Evolutionary conservation across 2,113 vertebrate genomes (phyloP).

Genomic region (Petromus typicus): DNA sequence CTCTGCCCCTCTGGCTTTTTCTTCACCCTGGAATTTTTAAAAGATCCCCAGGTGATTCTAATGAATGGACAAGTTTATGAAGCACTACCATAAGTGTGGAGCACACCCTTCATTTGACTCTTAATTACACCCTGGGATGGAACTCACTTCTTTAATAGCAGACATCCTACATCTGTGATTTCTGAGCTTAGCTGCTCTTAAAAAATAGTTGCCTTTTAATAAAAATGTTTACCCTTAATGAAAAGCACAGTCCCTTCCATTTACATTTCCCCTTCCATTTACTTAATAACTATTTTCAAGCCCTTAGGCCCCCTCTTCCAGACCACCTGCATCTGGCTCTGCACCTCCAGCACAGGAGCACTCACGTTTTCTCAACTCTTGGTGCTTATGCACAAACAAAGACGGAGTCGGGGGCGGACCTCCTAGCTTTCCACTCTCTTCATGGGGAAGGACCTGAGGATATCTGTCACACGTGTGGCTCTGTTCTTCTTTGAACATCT

Average conservation of each 20-base stretch:
- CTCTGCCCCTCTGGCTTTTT: not conserved
- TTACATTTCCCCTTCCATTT: constrained; percentile 17
- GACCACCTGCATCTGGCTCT: not conserved
- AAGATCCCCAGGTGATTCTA: not conserved
- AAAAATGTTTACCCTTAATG: constrained; percentile 1
- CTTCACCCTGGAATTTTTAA: not conserved
- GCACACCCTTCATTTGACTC: constrained; percentile 11
- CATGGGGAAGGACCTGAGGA: not conserved
- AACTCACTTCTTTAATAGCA: constrained; percentile 3
- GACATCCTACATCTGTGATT: not conserved
- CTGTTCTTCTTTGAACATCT: constrained; percentile 56
- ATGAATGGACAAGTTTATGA: constrained; percentile 3
- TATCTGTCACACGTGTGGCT: constrained; percentile 1
- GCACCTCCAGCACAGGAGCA: not conserved
- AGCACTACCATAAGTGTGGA: not conserved
- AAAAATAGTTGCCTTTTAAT: constrained; percentile 18
- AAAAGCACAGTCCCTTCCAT: not conserved
- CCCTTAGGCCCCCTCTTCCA: not conserved
- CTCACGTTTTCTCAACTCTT: not conserved
- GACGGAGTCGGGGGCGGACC: not conserved
- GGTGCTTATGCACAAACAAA: not conserved
- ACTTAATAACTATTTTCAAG: not conserved
- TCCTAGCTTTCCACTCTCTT: not conserved
- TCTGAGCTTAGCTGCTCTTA: constrained; percentile 44
- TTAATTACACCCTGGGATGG: not conserved